Evolutionary conservation across 2,113 vertebrate species (phyloP).

Genomic region (Myrmecophaga tridactyla): DNA sequence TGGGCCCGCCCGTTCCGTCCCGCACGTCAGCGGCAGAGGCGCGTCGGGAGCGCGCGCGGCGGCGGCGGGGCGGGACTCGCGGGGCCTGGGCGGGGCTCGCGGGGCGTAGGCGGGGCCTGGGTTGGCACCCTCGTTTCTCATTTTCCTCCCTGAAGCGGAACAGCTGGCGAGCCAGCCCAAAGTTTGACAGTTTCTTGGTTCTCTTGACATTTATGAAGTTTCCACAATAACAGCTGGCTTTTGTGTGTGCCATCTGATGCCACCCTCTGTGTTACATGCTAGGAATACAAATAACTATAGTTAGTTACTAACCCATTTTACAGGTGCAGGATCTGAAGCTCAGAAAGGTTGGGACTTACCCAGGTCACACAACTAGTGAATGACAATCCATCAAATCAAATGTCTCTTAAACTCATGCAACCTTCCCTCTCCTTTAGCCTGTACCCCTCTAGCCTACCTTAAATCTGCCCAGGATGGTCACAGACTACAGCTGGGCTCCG

Average conservation of each 20-base stretch:
- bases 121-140: background rate
- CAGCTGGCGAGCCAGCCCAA: background rate
- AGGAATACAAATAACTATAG: background rate
- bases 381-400: background rate
- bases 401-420: background rate
- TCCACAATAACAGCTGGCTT: background rate
- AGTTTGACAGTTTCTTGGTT: background rate
- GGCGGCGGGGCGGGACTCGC: background rate
- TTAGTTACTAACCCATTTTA: background rate
- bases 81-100: background rate
- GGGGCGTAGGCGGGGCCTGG: background rate
- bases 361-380: background rate
- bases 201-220: background rate
- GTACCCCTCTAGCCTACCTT: background rate
- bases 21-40: conserved; percentile 68
- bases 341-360: background rate
- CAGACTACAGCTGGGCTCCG: background rate
- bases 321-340: background rate
- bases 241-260: background rate
- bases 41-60: conserved; percentile 30
- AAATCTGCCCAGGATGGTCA: background rate
- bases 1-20: background rate
- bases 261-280: background rate
- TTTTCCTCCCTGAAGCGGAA: background rate
- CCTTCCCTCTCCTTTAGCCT: background rate